phyloP scores from a whole-genome alignment of 1,140 invertebrate species.

The Stratiolaelaps scimitus region DNA sequence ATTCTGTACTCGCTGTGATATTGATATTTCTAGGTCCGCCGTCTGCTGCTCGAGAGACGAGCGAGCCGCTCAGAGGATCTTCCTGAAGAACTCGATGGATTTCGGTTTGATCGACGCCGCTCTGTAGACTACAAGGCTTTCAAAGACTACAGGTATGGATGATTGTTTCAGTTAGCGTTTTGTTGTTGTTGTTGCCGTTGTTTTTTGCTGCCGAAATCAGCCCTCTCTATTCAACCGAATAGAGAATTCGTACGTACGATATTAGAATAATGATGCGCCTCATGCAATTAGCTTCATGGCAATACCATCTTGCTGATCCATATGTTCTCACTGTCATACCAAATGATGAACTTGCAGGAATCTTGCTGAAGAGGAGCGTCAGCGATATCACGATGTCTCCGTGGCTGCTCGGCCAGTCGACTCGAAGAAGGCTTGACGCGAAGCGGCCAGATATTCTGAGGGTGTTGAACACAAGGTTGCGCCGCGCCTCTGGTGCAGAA shows the following conservation, averaged over 20 bases:
- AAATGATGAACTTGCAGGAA: background rate
- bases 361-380: conserved; percentile 1
- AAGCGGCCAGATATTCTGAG: no score
- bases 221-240: background rate
- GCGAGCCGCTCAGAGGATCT: conserved; percentile 17
- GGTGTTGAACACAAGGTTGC: no score
- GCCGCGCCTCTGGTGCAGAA: no score
- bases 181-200: background rate
- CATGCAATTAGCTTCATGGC: background rate
- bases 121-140: conserved; percentile 9
- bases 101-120: conserved; percentile 9
- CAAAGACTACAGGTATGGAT: conserved; percentile 18
- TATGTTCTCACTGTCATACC: no score
- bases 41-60: conserved; percentile 1
- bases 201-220: background rate
- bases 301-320: no score
- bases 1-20: no score
- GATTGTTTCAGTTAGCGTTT: background rate
- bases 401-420: background rate
- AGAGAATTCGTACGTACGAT: background rate
- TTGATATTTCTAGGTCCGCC: background rate
- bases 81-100: conserved; percentile 16
- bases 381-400: background rate
- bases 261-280: background rate
- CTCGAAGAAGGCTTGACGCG: conserved; percentile 1